Conservation (phyloP, 2,797 vertebrate species). For the Halcyon badia region DNA sequence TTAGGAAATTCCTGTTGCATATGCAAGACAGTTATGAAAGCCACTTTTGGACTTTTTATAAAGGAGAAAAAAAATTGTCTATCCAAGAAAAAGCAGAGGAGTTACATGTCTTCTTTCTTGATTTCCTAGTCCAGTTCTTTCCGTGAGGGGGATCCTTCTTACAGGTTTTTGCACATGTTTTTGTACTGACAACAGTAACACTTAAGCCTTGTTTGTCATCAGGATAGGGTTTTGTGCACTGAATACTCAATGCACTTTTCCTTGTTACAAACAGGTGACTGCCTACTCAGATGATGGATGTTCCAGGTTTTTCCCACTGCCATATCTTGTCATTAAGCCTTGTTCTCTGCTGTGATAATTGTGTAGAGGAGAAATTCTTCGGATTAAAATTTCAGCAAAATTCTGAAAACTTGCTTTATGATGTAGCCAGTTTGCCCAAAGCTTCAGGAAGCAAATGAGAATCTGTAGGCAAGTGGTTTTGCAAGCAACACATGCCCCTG, state of each 20-base stretch:
- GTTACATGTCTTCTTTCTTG: not conserved
- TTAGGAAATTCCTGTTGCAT: not conserved
- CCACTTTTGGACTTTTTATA: not conserved
- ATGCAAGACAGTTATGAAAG: not conserved
- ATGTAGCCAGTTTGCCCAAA: not conserved
- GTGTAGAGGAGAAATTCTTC: not conserved
- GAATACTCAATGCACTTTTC: fast-evolving
- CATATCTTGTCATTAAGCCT: not conserved
- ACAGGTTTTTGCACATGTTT: not conserved
- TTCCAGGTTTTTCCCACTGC: not conserved
- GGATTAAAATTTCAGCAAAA: not conserved
- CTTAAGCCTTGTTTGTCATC: not conserved
- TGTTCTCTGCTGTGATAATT: not conserved
- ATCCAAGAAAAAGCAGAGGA: not conserved
- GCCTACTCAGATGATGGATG: not conserved
- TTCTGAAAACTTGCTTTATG: not conserved
- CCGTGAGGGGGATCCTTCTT: not conserved
- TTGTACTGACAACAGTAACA: not conserved
- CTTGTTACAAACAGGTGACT: not conserved
- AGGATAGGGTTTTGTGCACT: not conserved
- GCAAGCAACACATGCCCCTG: not conserved
- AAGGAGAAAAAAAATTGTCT: not conserved
- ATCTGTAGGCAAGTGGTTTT: not conserved
- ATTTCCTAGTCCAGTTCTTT: not conserved
- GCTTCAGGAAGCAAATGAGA: not conserved